Base-by-base conservation (phyloP, 2,888 invertebrate species). In the Caenorhabditis wallacei region DNA sequence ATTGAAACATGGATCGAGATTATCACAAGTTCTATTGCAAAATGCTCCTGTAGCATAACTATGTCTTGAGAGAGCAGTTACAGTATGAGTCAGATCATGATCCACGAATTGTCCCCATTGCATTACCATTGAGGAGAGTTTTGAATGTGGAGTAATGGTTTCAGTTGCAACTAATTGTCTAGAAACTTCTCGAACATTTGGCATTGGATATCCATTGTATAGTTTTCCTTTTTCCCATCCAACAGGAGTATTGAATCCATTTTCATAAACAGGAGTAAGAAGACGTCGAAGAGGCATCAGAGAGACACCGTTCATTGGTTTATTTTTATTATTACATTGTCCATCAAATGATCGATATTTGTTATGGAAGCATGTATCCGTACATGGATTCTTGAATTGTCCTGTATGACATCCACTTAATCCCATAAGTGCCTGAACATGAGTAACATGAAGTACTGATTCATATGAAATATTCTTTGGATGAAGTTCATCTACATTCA, bases 31-130 rank as follows among this genome's bases (percentile, higher is more conserved):
- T 71, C 92, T 74, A 64, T 87, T 91, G 80, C 91, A 91, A 53
- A 91, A 87, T 18, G 91, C 90, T 13, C 92, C 91, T 4, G 88
- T 87, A 2, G 89, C 82, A 84, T 89, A 92, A 22, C 88, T 88
- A 61, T 91, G 89, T 10, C 92, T 80, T 0, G 88, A 81, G 0
- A 97, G 95, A 0, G 98, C 95, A 0, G 97, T 97, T 63, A 97
- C 94, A 0, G 97, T 95, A 91, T 98, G 97, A 92, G 97, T 97
- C 78, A 99, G 93, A 92, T 99, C 99, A 92, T 99, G 99, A 93
- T 99, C 98, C 48, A 98, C 92, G 93, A 98, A 99, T 92, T 99
- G 99, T 8, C 99, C 99, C 98, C 98, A 99, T 92, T 99, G 99
- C 98, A 99, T 97, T 1, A 96, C 95, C 98, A 99, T 98, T 91